Percentiles rank a stretch among this genome's conserved stretches.
Conservation (phyloP, 2,888 invertebrate species). For the Tetragonula carbonaria region DNA sequence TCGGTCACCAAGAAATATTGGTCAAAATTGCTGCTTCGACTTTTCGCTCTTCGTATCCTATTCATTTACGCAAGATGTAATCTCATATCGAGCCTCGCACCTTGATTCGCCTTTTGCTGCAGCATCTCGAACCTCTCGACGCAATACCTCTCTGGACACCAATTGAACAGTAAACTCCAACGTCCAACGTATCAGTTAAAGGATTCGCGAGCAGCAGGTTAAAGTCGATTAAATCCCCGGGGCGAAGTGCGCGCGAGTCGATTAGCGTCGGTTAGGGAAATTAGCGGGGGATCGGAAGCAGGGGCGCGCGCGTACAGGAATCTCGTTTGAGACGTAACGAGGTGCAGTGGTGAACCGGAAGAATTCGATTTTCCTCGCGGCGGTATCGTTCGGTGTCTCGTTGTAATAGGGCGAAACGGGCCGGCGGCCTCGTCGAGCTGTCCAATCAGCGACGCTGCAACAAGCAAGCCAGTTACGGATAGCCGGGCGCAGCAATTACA, state of each 20-base stretch:
- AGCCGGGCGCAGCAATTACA: slow-evolving; percentile 76
- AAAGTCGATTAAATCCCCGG: slow-evolving; percentile 36
- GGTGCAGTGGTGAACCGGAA: slow-evolving; percentile 58
- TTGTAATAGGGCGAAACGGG: slow-evolving; percentile 60
- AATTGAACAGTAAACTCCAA: background rate
- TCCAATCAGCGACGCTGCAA: slow-evolving; percentile 70
- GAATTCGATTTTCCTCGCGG: slow-evolving; percentile 61
- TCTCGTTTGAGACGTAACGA: slow-evolving; percentile 57
- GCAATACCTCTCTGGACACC: background rate
- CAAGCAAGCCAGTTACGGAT: slow-evolving; percentile 75
- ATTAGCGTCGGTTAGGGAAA: slow-evolving; percentile 47
- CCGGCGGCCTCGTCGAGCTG: slow-evolving; percentile 26
- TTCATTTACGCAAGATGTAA: too few relatives aligned
- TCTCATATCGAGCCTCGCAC: too few relatives aligned
- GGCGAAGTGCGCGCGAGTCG: slow-evolving; percentile 22
- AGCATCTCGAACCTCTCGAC: background rate
- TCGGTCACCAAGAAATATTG: too few relatives aligned
- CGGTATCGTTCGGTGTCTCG: slow-evolving; percentile 60
- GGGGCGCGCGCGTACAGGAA: slow-evolving; percentile 26
- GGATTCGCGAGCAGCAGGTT: slow-evolving; percentile 9
- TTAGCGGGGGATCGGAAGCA: slow-evolving; percentile 10
- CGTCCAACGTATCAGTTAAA: background rate
- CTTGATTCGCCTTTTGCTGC: too few relatives aligned
- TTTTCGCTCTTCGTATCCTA: too few relatives aligned
- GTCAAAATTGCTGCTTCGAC: too few relatives aligned